A percentile compares a stretch with the other conserved stretches of the same genome.
These are phyloP conservation scores for Aplocera efformata DNA, from an alignment of 2,888 invertebrate species.

Conservation along the genomic window DNA sequence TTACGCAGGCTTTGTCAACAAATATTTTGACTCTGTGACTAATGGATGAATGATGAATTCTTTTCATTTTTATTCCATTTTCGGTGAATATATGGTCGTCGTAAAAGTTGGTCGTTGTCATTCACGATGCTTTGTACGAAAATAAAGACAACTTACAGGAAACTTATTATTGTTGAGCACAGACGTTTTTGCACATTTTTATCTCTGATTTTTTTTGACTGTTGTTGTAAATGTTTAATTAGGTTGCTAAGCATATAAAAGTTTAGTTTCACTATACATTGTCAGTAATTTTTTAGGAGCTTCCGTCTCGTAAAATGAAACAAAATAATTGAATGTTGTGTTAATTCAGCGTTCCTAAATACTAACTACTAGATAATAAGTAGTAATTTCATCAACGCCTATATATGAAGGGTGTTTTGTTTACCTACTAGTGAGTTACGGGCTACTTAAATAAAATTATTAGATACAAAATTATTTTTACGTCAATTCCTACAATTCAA, in stretches of 20 bases:
- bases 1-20: conserved; percentile 73
- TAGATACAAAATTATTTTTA: too few relatives aligned
- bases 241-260: conserved; percentile 7
- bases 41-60: conserved; percentile 78
- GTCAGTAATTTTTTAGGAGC: conserved; percentile 21
- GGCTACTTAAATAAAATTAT: too few relatives aligned
- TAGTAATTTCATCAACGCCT: conserved; percentile 21
- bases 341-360: too few relatives aligned
- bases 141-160: conserved; percentile 60
- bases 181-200: conserved; percentile 42
- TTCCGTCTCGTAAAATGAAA: conserved; percentile 27
- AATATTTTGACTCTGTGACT: conserved; percentile 76
- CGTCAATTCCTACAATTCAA: too few relatives aligned
- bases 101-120: conserved; percentile 73
- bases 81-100: conserved; percentile 70
- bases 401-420: too few relatives aligned
- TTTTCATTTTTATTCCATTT: conserved; percentile 72
- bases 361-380: too few relatives aligned
- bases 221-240: conserved; percentile 19
- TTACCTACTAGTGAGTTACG: too few relatives aligned
- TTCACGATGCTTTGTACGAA: conserved; percentile 61
- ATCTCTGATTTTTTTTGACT: conserved; percentile 27
- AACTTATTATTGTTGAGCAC: conserved; percentile 54
- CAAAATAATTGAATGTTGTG: too few relatives aligned
- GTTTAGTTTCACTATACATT: conserved; percentile 6